Evolutionary conservation across 2,113 vertebrate species (phyloP).

Genomic region (Seriola rivoliana): DNA sequence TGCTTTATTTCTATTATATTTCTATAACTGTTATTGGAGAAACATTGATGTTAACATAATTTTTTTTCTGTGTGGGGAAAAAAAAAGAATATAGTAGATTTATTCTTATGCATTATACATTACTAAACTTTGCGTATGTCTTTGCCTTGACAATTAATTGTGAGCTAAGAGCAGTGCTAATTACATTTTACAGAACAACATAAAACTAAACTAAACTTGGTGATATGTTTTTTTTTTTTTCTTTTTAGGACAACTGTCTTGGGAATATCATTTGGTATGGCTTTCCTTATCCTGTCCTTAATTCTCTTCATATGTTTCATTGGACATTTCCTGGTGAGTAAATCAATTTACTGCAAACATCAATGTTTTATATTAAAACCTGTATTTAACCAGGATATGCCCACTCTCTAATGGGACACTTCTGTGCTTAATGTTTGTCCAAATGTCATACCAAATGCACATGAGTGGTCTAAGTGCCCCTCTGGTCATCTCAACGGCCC

Average conservation of each 20-base stretch:
- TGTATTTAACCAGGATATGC: neutral
- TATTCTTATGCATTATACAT: neutral
- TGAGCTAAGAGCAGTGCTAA: neutral
- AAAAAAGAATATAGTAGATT: neutral
- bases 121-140: neutral
- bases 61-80: neutral
- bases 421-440: slow-evolving; percentile 26
- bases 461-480: slow-evolving; percentile 25
- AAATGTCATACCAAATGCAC: slow-evolving; percentile 31
- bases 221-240: slow-evolving; percentile 31
- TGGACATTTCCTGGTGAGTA: slow-evolving; percentile 93
- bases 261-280: slow-evolving; percentile 93
- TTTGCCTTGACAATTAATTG: neutral
- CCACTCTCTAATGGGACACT: slow-evolving; percentile 13
- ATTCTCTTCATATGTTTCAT: slow-evolving; percentile 96
- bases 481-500: slow-evolving; percentile 35
- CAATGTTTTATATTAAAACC: slow-evolving; percentile 1
- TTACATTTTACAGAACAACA: neutral
- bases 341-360: neutral
- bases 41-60: neutral
- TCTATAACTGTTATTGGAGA: neutral
- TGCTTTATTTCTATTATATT: neutral
- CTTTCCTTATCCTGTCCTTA: slow-evolving; percentile 91
- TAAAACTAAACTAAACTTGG: neutral
- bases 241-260: slow-evolving; percentile 89